A percentile compares a stretch with the other conserved stretches of the same genome.
Conservation (phyloP, 2,797 vertebrate species). For the Vultur gryphus region DNA sequence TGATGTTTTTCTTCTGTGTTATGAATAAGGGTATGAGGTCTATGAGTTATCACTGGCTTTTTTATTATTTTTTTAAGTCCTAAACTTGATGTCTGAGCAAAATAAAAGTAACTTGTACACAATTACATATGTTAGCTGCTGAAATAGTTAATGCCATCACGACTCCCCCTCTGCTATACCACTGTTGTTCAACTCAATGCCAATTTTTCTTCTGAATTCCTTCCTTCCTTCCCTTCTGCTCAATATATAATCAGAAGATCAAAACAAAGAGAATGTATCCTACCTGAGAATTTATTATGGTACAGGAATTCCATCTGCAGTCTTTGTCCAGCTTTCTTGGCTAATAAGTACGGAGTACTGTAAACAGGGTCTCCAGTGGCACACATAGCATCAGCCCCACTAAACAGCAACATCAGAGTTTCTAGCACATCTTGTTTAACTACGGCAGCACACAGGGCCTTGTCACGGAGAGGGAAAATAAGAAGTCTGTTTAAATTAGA, state of each 20-base stretch:
- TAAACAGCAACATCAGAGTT: slow-evolving; percentile 90
- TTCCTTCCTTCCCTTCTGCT: background rate
- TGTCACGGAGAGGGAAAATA: background rate
- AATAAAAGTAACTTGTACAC: background rate
- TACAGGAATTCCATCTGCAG: slow-evolving; percentile 97
- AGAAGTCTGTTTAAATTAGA: background rate
- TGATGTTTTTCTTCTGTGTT: fast-evolving
- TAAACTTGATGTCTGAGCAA: background rate
- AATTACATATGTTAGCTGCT: background rate
- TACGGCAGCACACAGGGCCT: slow-evolving; percentile 91
- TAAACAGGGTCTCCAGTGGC: slow-evolving; percentile 85
- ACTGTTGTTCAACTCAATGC: background rate
- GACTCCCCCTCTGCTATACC: background rate
- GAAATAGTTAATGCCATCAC: background rate
- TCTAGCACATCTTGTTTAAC: slow-evolving; percentile 84
- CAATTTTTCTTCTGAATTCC: background rate
- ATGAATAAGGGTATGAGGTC: background rate
- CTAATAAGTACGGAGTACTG: slow-evolving; percentile 91
- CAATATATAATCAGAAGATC: background rate
- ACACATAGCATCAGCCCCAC: slow-evolving; percentile 92
- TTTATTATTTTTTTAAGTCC: background rate
- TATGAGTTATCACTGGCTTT: background rate
- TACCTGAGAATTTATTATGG: slow-evolving; percentile 94
- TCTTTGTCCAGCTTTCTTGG: slow-evolving; percentile 88
- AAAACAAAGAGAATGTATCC: background rate